A percentile compares a stretch with the other conserved stretches of the same genome.
Conservation (phyloP, 2,113 vertebrate genomes). For the Centropus unirufus region DNA sequence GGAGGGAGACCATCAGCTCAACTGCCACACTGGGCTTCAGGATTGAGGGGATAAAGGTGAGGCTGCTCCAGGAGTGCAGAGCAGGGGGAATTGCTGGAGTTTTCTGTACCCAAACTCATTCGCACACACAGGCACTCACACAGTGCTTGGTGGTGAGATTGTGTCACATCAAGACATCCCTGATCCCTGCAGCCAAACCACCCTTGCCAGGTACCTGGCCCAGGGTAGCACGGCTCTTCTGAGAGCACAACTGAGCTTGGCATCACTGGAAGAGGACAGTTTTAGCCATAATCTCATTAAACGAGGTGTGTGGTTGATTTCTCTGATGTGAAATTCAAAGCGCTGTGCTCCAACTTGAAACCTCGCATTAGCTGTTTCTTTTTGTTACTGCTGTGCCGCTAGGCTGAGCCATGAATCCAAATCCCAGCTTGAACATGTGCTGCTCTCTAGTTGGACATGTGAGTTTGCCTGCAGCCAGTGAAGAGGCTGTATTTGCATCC, state of each 20-base stretch:
- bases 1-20: slow-evolving; percentile 98
- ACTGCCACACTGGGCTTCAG: slow-evolving; percentile 93
- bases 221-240: background rate
- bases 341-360: background rate
- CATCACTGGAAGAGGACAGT: background rate
- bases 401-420: background rate
- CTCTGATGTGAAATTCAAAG: background rate
- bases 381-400: background rate
- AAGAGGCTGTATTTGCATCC: background rate
- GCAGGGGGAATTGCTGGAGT: background rate
- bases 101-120: rapidly evolving
- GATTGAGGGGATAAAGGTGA: slow-evolving; percentile 98
- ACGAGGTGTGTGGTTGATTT: background rate
- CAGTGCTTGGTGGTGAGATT: background rate
- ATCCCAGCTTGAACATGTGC: background rate
- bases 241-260: background rate
- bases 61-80: background rate
- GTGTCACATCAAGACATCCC: background rate
- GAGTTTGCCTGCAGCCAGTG: background rate
- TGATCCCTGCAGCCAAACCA: background rate
- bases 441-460: background rate
- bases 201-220: background rate
- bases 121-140: rapidly evolving
- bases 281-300: background rate
- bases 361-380: background rate